Conservation (phyloP, 2,113 vertebrate species). For the Enhydra lutris region DNA sequence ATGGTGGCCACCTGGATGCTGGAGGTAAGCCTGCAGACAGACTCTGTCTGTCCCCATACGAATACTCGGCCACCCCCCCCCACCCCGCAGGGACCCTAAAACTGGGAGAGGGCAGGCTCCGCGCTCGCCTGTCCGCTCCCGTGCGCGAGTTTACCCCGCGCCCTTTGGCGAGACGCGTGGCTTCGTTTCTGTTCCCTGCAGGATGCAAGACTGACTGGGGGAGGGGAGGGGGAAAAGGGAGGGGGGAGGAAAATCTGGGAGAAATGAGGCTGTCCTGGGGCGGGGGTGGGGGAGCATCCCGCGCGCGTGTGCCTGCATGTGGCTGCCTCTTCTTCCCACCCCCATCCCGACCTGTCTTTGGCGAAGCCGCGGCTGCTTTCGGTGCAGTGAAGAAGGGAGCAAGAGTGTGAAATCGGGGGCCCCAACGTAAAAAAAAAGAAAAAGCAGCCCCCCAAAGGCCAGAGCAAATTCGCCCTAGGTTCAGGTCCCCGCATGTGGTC, state of each 20-base stretch:
- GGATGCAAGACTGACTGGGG: neutral
- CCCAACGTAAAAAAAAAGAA: neutral
- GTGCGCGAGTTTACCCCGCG: neutral
- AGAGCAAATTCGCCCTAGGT: neutral
- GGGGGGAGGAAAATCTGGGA: conserved; percentile 11
- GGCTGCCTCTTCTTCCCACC: conserved; percentile 70
- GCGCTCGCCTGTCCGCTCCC: neutral
- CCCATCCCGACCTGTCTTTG: neutral
- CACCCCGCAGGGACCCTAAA: neutral
- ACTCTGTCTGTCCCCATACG: neutral
- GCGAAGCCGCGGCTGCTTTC: conserved; percentile 5
- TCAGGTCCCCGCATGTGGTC: conserved; percentile 55
- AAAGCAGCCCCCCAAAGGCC: neutral
- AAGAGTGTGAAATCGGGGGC: neutral
- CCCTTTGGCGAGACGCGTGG: neutral
- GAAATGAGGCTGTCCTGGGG: neutral
- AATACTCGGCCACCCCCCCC: neutral
- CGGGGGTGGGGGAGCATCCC: conserved; percentile 74
- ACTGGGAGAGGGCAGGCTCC: neutral
- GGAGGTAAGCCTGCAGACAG: conserved; percentile 88
- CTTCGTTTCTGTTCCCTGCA: neutral
- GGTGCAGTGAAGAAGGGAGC: neutral
- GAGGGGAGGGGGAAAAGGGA: conserved; percentile 13
- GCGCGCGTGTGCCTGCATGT: conserved; percentile 87
- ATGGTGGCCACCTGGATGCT: conserved; percentile 97